Conservation (phyloP, 2,797 vertebrate genomes). For the Myotis vivesi region DNA sequence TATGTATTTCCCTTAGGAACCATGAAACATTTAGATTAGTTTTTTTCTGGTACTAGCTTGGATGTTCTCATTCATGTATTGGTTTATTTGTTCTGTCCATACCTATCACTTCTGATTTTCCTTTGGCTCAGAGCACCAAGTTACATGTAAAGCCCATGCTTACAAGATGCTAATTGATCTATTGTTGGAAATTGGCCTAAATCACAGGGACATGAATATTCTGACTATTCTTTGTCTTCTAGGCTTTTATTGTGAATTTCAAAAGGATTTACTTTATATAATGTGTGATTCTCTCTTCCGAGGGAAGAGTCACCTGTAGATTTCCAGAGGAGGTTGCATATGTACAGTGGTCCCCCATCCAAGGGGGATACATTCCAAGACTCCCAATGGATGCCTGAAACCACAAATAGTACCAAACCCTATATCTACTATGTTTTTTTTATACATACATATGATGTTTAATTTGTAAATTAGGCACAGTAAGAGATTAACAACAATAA, state of each 20-base stretch:
- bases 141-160: not conserved
- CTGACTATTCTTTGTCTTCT: not conserved
- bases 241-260: not conserved
- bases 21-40: not conserved
- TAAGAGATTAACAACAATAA: not conserved
- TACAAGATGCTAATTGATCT: not conserved
- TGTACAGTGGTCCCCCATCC: not conserved
- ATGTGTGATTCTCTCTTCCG: not conserved
- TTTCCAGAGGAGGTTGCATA: not conserved
- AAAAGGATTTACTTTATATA: not conserved
- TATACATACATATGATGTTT: not conserved
- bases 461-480: not conserved
- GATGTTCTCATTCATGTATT: not conserved
- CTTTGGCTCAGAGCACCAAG: not conserved
- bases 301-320: rapidly evolving
- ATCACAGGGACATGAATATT: not conserved
- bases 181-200: not conserved
- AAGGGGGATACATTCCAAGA: not conserved
- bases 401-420: not conserved
- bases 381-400: not conserved
- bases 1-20: not conserved
- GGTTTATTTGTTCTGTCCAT: not conserved
- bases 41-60: not conserved
- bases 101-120: not conserved
- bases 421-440: not conserved